Conservation (phyloP, 2,113 vertebrate species). For the Taxidea taxus region DNA sequence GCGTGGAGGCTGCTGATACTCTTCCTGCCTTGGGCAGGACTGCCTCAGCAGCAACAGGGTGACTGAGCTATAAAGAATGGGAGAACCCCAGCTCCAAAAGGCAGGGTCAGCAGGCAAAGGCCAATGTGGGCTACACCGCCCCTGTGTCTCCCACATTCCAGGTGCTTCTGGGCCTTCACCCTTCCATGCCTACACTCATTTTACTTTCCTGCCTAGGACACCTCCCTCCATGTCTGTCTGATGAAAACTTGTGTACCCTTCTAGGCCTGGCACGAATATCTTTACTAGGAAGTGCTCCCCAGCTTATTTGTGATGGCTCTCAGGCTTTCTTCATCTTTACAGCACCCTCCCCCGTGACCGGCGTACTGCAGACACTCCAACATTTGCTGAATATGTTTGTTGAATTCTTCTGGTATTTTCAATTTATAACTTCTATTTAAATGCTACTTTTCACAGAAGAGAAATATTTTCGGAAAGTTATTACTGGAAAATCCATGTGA, state of each 20-base stretch:
- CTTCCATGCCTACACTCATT: rapidly evolving
- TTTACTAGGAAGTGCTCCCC: too few species aligned
- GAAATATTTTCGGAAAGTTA: not conserved
- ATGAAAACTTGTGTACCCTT: not conserved
- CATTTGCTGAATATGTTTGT: not conserved
- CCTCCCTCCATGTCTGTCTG: not conserved
- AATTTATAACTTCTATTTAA: not conserved
- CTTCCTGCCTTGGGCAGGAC: not conserved
- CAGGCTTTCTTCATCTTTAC: not conserved
- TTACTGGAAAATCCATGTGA: not conserved
- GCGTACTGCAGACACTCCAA: not conserved
- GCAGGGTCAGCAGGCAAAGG: not conserved
- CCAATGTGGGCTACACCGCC: rapidly evolving
- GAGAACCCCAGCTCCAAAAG: not conserved
- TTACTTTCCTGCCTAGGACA: not conserved
- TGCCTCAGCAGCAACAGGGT: not conserved
- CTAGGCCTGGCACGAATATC: not conserved
- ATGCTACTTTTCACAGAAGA: not conserved
- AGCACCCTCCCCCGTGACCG: not conserved
- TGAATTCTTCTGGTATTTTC: not conserved
- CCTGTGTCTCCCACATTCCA: rapidly evolving
- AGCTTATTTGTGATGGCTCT: not conserved
- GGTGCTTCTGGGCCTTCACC: not conserved
- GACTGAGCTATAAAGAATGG: not conserved
- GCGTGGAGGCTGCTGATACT: not conserved